Base-by-base conservation (phyloP, 2,113 vertebrate genomes). In the Lanius collurio region DNA sequence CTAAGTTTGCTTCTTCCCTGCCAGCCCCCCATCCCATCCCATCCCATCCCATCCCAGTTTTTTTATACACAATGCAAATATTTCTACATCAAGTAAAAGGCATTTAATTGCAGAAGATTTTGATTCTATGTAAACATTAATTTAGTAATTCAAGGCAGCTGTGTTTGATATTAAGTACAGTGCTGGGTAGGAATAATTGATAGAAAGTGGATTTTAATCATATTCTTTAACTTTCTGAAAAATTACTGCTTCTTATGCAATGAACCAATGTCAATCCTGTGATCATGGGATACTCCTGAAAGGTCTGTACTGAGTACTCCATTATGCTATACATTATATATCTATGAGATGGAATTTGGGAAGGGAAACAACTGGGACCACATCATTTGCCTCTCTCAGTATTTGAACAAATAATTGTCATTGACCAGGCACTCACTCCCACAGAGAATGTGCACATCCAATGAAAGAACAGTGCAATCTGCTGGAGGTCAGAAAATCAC, bases 101-200 rank as follows among this genome's bases (percentile, higher is more conserved):
- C 27, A 77, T 85, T 44, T 39, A 88, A 81, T 83, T 6, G 30
- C 47, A 82, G 62, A 41, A 50, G 21, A 75, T 63, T 87, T 92
- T 94, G 33, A 37, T 83, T 46, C 35, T 49, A 35, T 30, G 26
- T 70, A 93, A 97, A 53, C 27, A 42, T 47, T 88, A 90, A 91
- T 95, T 95, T 92, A 95, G 31, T 94, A 73, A 94, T 42, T 39
- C 35, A 78, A 68, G 26, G 76, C 56, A 92, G 20, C 39, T 75
- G 64, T 35, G 15, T 78, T 60, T 65, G 35, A 30, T 53, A 64
- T 5, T 15, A 90, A 81, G 26, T 76, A 91, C 93, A 92, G 47
- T 91, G 10, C 24, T 84, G 35, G 78, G 33, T 37, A 89, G 28
- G 42, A 83, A 86, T 87, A 86, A 76, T 80, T 89, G 83, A 70